Percentiles rank a stretch among this genome's conserved stretches.
Evolutionary conservation across 2,888 invertebrate genomes (phyloP).

Genomic region (Callimorpha dominula): DNA sequence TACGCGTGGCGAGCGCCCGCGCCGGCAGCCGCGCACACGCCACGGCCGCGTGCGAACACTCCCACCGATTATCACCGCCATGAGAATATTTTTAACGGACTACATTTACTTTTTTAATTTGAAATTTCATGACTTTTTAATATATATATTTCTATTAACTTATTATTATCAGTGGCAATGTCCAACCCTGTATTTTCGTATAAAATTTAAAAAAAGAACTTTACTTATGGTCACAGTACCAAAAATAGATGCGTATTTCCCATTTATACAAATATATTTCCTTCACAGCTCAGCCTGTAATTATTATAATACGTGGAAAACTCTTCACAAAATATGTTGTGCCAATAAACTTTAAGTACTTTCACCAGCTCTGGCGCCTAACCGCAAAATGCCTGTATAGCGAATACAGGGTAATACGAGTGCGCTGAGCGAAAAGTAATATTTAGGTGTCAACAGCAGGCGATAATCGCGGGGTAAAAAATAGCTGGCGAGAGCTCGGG

Average conservation of each 20-base stretch:
- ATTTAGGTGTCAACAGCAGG: conserved; percentile 86
- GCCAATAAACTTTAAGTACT: conserved; percentile 79
- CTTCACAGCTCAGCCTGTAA: conserved; percentile 55
- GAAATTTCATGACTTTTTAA: conserved; percentile 1
- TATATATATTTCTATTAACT: not conserved
- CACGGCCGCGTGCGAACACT: conserved; percentile 66
- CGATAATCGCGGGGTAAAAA: conserved; percentile 85
- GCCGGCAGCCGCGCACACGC: conserved; percentile 55
- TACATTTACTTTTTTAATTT: conserved; percentile 33
- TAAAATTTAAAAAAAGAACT: conserved; percentile 23
- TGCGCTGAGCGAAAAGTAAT: conserved; percentile 78
- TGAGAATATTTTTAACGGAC: conserved; percentile 66
- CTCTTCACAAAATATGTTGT: conserved; percentile 68
- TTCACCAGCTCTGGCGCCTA: conserved; percentile 61
- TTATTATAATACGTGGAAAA: conserved; percentile 60
- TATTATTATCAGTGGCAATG: not conserved
- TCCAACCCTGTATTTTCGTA: conserved; percentile 8
- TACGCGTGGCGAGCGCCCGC: conserved; percentile 58
- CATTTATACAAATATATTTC: conserved; percentile 34
- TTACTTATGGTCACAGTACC: conserved; percentile 19
- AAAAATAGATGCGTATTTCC: conserved; percentile 33
- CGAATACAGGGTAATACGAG: conserved; percentile 59
- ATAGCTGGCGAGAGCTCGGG: conserved; percentile 67
- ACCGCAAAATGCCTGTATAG: conserved; percentile 76
- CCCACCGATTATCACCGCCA: conserved; percentile 81